Conservation (phyloP, 2,888 invertebrate genomes). For the Entomobrya proxima region DNA sequence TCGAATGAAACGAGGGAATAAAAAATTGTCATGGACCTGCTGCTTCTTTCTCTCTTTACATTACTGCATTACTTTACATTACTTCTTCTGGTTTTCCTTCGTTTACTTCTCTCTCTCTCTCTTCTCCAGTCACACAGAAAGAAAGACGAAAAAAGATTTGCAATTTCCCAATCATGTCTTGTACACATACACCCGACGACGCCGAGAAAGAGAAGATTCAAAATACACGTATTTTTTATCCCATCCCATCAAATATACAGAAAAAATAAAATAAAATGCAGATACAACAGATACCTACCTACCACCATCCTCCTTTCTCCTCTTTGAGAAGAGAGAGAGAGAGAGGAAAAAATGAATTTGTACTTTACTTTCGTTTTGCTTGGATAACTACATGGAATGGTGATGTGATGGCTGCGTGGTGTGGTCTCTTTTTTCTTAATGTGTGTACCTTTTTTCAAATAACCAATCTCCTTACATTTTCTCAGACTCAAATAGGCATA, state of each 20-base stretch:
- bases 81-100: conserved; percentile 63
- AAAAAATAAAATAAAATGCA: conserved; percentile 13
- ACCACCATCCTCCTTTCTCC: background rate
- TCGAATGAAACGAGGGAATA: conserved; percentile 70
- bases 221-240: conserved; percentile 13
- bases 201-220: conserved; percentile 18
- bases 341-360: conserved; percentile 43
- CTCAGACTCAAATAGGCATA: background rate
- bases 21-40: conserved; percentile 73
- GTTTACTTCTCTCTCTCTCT: conserved; percentile 45
- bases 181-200: conserved; percentile 43
- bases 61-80: conserved; percentile 54
- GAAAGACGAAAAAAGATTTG: conserved; percentile 65
- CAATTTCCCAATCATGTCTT: conserved; percentile 69
- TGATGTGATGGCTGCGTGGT: conserved; percentile 38
- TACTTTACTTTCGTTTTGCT: conserved; percentile 53
- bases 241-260: conserved; percentile 51
- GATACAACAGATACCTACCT: background rate
- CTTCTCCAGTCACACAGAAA: conserved; percentile 45
- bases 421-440: conserved; percentile 48
- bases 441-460: conserved; percentile 46
- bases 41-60: conserved; percentile 58
- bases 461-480: conserved; percentile 42
- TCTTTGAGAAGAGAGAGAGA: background rate
- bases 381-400: conserved; percentile 48